Conservation (phyloP, 2,888 invertebrate species). For the Drosophila prostipennis region DNA sequence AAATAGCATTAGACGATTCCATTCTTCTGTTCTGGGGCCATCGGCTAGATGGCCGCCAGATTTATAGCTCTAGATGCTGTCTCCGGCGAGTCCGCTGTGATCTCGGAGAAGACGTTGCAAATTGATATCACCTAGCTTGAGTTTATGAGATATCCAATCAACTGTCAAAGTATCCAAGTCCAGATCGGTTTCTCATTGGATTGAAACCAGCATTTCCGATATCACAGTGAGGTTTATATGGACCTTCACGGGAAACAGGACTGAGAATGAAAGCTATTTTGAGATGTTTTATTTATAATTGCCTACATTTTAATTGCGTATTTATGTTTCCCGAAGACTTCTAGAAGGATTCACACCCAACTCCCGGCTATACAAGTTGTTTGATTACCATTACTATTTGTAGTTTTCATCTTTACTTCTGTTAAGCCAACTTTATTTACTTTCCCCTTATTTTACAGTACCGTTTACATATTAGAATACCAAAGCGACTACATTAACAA, state of each 20-base stretch:
- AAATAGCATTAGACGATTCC: conserved; percentile 62
- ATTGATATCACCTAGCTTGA: conserved; percentile 52
- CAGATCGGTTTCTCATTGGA: conserved; percentile 7
- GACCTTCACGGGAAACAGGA: conserved; percentile 33
- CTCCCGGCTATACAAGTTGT: neutral
- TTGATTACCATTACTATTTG: too few relatives aligned
- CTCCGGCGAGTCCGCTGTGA: conserved; percentile 47
- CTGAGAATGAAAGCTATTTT: neutral
- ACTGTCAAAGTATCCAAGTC: conserved; percentile 11
- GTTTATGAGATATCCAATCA: conserved; percentile 41
- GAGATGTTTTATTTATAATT: neutral
- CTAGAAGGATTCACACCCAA: neutral
- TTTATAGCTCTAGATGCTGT: conserved; percentile 53
- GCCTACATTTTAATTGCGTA: neutral
- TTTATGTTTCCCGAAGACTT: neutral
- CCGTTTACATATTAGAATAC: too few relatives aligned
- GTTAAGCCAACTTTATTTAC: too few relatives aligned
- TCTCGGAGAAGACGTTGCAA: conserved; percentile 34
- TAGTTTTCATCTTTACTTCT: too few relatives aligned
- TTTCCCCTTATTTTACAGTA: too few relatives aligned
- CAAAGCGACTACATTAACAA: too few relatives aligned
- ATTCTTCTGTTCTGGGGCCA: conserved; percentile 15
- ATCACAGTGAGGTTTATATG: conserved; percentile 10
- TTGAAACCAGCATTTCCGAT: conserved; percentile 28
- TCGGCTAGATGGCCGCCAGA: conserved; percentile 43